Evolutionary conservation across 2,888 invertebrate genomes (phyloP).

Genomic region (Morpho achilles): DNA sequence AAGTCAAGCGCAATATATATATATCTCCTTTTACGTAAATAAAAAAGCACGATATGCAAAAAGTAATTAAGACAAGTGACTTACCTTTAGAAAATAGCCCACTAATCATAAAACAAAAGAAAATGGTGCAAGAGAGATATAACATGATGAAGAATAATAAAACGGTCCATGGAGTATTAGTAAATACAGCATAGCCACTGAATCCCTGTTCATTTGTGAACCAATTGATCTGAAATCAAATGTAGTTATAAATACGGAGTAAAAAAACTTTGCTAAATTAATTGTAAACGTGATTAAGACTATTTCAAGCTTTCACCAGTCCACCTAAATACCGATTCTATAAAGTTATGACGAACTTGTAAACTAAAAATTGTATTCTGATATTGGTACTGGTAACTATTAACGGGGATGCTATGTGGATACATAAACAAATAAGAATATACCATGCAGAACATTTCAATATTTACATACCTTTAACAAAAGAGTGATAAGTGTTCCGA

Average conservation of each 20-base stretch:
- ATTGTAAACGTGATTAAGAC: no score
- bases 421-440: no score
- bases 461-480: constrained; percentile 74
- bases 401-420: no score
- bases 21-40: no score
- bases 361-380: no score
- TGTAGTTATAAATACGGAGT: not conserved
- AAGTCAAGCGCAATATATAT: no score
- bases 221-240: constrained; percentile 70
- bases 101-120: constrained; percentile 89
- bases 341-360: no score
- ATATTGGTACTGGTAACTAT: not conserved
- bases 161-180: constrained; percentile 82
- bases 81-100: constrained; percentile 89
- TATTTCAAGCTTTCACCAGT: no score
- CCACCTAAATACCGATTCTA: no score
- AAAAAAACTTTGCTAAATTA: not conserved
- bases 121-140: constrained; percentile 85
- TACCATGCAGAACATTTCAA: no score
- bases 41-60: no score
- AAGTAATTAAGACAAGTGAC: no score
- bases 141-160: constrained; percentile 85
- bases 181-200: constrained; percentile 81
- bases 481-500: constrained; percentile 76
- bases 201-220: constrained; percentile 65